These are phyloP conservation scores for Ennomos fuscantarius DNA, from an alignment of 2,888 invertebrate species.

Conservation along the genomic window DNA sequence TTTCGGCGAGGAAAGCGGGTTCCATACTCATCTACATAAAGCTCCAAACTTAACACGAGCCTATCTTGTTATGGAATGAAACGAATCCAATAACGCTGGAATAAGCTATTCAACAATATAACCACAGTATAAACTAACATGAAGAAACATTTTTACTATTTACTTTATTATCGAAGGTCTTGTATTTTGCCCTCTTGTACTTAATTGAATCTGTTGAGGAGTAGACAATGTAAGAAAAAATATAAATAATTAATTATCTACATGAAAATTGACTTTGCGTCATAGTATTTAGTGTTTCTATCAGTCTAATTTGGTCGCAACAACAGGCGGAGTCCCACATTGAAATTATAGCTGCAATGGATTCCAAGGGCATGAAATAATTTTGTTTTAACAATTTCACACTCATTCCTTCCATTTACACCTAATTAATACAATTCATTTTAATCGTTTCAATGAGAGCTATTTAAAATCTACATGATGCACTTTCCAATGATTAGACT, in stretches of 20 bases:
- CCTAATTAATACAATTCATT: slow-evolving; percentile 70
- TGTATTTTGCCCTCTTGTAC: slow-evolving; percentile 48
- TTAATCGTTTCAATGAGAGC: slow-evolving; percentile 72
- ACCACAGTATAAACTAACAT: slow-evolving; percentile 16
- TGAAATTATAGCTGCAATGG: slow-evolving; percentile 53
- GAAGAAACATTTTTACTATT: slow-evolving; percentile 26
- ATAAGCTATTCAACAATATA: slow-evolving; percentile 31
- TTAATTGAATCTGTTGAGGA: slow-evolving; percentile 48
- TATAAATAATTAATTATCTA: slow-evolving; percentile 56
- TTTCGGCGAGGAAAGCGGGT: slow-evolving; percentile 17
- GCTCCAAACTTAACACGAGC: slow-evolving; percentile 36
- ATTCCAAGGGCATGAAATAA: slow-evolving; percentile 63
- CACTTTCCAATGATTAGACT: slow-evolving; percentile 77
- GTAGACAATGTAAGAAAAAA: slow-evolving; percentile 42
- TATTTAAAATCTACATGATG: slow-evolving; percentile 74
- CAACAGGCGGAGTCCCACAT: slow-evolving; percentile 68
- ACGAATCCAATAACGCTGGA: slow-evolving; percentile 32
- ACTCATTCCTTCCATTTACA: slow-evolving; percentile 62
- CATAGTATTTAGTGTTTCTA: slow-evolving; percentile 56
- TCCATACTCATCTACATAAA: slow-evolving; percentile 34
- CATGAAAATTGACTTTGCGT: slow-evolving; percentile 61
- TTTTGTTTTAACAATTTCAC: slow-evolving; percentile 53
- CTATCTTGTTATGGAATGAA: slow-evolving; percentile 39
- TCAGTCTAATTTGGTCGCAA: slow-evolving; percentile 72
- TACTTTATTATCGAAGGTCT: slow-evolving; percentile 36